These are phyloP conservation scores for Pseudonaja textilis DNA, from an alignment of 2,113 vertebrate genomes.

Conservation along the genomic window DNA sequence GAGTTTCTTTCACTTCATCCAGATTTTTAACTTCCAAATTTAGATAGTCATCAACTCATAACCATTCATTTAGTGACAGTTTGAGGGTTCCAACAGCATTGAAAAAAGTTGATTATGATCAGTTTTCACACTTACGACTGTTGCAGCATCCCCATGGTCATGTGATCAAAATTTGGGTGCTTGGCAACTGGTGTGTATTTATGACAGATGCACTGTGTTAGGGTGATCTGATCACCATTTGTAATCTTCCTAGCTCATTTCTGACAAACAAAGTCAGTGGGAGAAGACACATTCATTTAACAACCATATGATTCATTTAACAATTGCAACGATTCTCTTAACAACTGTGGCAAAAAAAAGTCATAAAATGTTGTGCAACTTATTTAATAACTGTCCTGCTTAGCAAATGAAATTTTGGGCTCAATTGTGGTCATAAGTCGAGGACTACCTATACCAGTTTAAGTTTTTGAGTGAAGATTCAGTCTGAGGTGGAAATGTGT, in stretches of 20 bases:
- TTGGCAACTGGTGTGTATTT: too few species aligned
- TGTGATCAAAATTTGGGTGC: too few species aligned
- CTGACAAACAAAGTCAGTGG: background rate
- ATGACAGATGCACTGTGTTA: too few species aligned
- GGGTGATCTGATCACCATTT: too few species aligned
- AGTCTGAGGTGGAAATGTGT: background rate
- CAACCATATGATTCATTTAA: background rate
- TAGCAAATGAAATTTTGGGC: background rate
- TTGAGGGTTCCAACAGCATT: background rate
- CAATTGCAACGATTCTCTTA: background rate
- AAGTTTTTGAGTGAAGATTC: background rate
- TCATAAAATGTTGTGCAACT: background rate
- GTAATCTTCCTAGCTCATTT: too few species aligned
- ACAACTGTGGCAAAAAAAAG: background rate
- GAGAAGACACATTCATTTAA: background rate
- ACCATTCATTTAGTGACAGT: background rate
- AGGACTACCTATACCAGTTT: background rate
- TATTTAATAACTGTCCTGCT: background rate
- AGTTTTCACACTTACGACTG: too few species aligned
- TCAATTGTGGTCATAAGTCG: too few species aligned
- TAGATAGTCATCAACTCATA: background rate
- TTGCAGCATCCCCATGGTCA: too few species aligned
- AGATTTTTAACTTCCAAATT: background rate
- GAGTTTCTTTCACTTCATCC: background rate
- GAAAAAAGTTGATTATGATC: too few species aligned